These are phyloP conservation scores for Lumbricus terrestris DNA, from an alignment of 2,888 invertebrate genomes.

Conservation along the genomic window DNA sequence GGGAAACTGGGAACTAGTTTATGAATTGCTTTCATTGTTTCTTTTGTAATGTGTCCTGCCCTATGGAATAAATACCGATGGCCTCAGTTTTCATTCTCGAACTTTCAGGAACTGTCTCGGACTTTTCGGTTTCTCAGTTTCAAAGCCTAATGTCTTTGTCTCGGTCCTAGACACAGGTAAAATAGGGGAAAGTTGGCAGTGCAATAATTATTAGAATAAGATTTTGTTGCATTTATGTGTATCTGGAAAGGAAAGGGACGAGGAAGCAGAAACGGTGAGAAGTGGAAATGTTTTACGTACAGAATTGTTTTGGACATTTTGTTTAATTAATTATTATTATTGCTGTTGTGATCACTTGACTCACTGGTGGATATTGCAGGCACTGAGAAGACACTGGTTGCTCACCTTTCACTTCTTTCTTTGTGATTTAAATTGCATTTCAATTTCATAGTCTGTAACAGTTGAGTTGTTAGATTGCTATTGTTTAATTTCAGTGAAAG, in stretches of 20 bases:
- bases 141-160: too few relatives aligned
- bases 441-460: not conserved
- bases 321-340: too few relatives aligned
- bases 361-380: not conserved
- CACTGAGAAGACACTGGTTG: not conserved
- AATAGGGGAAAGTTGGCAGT: too few relatives aligned
- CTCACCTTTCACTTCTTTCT: not conserved
- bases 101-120: too few relatives aligned
- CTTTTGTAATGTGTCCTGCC: too few relatives aligned
- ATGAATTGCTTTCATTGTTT: too few relatives aligned
- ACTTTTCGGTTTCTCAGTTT: too few relatives aligned
- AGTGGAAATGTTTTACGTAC: not conserved
- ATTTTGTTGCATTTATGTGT: not conserved
- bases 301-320: not conserved
- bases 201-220: not conserved
- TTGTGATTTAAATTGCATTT: not conserved
- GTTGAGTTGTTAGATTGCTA: not conserved
- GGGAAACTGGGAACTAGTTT: too few relatives aligned
- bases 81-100: too few relatives aligned
- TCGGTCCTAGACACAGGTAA: too few relatives aligned
- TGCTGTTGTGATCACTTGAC: not conserved
- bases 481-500: not conserved
- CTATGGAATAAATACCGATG: too few relatives aligned
- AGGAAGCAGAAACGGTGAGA: not conserved
- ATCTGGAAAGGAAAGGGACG: not conserved